phyloP scores from a whole-genome alignment of 2,888 invertebrate species.

The Meloe dianella region DNA sequence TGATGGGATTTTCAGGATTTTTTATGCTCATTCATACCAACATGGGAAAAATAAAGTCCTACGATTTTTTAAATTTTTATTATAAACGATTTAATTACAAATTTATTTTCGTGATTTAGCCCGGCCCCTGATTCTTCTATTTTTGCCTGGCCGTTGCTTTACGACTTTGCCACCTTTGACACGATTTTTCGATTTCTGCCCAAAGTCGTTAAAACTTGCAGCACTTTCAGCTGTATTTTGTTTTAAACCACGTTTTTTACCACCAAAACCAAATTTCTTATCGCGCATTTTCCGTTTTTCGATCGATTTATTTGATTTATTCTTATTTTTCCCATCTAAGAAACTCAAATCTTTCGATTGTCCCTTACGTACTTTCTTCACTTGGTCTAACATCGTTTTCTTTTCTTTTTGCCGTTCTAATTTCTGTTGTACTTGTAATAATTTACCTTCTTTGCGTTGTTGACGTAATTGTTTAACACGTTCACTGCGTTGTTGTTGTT shows the following conservation, averaged over 20 bases:
- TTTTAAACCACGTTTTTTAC: constrained; percentile 90
- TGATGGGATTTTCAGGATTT: too few species aligned
- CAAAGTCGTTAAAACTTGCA: constrained; percentile 68
- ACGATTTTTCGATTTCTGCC: constrained; percentile 48
- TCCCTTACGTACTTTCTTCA: constrained; percentile 92
- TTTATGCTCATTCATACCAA: too few species aligned
- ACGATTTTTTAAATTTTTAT: background rate
- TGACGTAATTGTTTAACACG: constrained; percentile 88
- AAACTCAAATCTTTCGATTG: constrained; percentile 77
- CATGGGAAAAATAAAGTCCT: too few species aligned
- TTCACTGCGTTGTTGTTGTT: constrained; percentile 84
- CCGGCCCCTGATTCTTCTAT: constrained; percentile 59
- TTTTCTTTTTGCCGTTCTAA: constrained; percentile 89
- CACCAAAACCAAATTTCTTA: constrained; percentile 92
- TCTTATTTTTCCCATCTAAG: constrained; percentile 66
- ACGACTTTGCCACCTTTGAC: constrained; percentile 33
- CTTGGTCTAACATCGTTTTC: constrained; percentile 86
- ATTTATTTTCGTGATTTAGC: constrained; percentile 41
- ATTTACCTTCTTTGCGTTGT: constrained; percentile 91
- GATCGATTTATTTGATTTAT: constrained; percentile 49
- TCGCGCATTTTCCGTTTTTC: constrained; percentile 74
- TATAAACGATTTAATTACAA: background rate
- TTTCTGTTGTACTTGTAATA: constrained; percentile 81
- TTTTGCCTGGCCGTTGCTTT: constrained; percentile 59
- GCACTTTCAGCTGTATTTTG: constrained; percentile 84